A percentile compares a stretch with the other conserved stretches of the same genome.
Evolutionary conservation across 1,140 invertebrate genomes (phyloP).

Genomic region (Drosophila albomicans): DNA sequence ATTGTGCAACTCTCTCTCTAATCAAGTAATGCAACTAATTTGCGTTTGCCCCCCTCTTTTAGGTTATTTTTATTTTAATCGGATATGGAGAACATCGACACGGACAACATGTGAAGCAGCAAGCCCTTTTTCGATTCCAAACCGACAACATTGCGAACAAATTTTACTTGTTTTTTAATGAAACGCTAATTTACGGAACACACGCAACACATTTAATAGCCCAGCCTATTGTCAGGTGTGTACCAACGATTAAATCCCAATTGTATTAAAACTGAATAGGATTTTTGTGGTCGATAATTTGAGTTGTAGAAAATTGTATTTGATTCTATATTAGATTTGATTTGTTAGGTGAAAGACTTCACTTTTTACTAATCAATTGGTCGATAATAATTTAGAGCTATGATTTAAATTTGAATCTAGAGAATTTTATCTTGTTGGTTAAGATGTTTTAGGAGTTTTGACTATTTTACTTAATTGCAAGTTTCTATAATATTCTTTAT

Average conservation of each 20-base stretch:
- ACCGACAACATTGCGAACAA: slow-evolving; percentile 79
- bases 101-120: slow-evolving; percentile 4
- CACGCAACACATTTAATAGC: slow-evolving; percentile 52
- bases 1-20: slow-evolving; percentile 56
- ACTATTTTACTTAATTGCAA: too few species aligned
- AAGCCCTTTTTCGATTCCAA: slow-evolving; percentile 22
- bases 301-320: neutral
- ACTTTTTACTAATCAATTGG: too few species aligned
- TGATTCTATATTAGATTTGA: too few species aligned
- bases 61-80: neutral
- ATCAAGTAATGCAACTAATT: slow-evolving; percentile 83
- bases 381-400: too few species aligned
- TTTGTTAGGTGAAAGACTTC: too few species aligned
- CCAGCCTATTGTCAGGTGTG: slow-evolving; percentile 35
- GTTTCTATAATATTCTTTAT: too few species aligned
- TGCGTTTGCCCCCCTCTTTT: slow-evolving; percentile 13
- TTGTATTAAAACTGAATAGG: slow-evolving; percentile 1
- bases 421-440: too few species aligned
- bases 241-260: slow-evolving; percentile 9
- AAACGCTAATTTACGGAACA: slow-evolving; percentile 76
- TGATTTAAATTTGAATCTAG: too few species aligned
- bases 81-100: slow-evolving; percentile 21
- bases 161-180: slow-evolving; percentile 77
- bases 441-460: too few species aligned
- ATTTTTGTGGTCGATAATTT: neutral